Base-by-base conservation (phyloP, 2,888 invertebrate genomes). In the Erebia epiphron region DNA sequence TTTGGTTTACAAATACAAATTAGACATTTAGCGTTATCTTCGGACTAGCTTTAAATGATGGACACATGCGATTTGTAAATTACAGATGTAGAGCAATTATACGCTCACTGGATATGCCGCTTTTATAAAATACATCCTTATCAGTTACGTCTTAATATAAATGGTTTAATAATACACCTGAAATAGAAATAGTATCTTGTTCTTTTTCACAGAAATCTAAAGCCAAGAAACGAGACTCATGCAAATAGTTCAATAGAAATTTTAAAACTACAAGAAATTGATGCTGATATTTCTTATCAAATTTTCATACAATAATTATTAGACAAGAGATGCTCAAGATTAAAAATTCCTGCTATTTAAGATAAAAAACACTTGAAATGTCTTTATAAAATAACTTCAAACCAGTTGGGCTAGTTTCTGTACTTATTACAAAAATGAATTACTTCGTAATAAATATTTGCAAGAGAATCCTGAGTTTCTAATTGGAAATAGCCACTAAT, bases 1-100 rank as follows among this genome's bases (percentile, higher is more conserved):
- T 81, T 78, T 82, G 80, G 79, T 80, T 82, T 84, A 86, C 86
- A 83, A 82, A 83, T 86, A 88, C 86, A 89, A 90, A 91, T 91
- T 91, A 90, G 81, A 85, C 84, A 82, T 90, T 91, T 91, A 90
- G 84, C 80, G 84, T 86, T 90, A 91, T 91, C 88, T 86, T 78
- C 78, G 67, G 79, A 82, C 84, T 79, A 73, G 83, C 81, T 84
- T 78, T 70, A 77, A 80, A 75, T 82, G 76, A 81, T 83, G 79
- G 83, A 82, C 80, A 79, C 78, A 79, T 78, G 80, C 79, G 82
- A 79, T 82, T 81, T 82, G 80, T 80, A 75, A 35, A 80, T 72
- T 82, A 75, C 71, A 76, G 80, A 81, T 73, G 72, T 79, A 82
- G 72, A 79, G 57, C 18, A 11, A 57, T 43, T 11, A 46, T 14